These are phyloP conservation scores for Crocodylus rhombifer DNA, from an alignment of 2,797 vertebrate species.

Conservation along the genomic window DNA sequence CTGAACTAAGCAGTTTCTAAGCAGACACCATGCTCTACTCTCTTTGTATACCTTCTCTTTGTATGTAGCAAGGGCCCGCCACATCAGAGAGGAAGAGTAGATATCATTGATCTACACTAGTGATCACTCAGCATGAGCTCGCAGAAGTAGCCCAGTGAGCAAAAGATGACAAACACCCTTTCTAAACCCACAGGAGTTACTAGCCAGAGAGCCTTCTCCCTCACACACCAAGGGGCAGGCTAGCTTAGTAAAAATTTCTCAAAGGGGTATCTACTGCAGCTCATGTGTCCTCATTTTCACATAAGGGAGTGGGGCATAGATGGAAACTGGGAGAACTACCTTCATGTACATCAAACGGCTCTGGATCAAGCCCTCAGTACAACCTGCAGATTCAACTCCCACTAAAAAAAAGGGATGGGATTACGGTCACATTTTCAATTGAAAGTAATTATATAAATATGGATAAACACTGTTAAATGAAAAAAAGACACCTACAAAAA, in stretches of 20 bases:
- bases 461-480: not conserved
- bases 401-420: not conserved
- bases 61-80: not conserved
- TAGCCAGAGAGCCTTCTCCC: not conserved
- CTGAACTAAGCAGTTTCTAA: no score
- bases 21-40: no score
- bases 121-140: not conserved
- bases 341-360: not conserved
- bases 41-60: no score
- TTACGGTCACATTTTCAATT: not conserved
- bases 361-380: not conserved
- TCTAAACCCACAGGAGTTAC: not conserved
- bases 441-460: not conserved
- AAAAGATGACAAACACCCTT: fast-evolving
- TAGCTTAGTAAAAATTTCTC: not conserved
- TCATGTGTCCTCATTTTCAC: no score
- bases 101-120: not conserved
- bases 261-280: not conserved
- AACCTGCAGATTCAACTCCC: not conserved
- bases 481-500: not conserved
- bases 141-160: not conserved
- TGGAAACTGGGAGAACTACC: not conserved
- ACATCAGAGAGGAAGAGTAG: not conserved
- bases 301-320: not conserved
- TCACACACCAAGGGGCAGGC: not conserved